Base-by-base conservation (phyloP, 2,888 invertebrate genomes). In the Scaptomyza polygonia region DNA sequence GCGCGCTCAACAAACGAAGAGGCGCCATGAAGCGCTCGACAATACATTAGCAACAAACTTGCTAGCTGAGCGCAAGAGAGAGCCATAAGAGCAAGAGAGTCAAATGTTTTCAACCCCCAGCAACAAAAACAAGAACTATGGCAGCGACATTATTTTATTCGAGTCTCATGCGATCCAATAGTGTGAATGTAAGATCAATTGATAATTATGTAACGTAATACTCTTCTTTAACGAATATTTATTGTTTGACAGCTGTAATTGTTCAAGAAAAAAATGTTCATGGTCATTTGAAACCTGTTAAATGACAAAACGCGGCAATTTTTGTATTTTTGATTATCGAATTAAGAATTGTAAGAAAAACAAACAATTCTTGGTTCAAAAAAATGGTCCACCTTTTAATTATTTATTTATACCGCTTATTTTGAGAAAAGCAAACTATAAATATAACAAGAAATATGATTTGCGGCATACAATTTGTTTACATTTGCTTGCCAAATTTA, bases 1-100 rank as follows among this genome's bases (percentile, higher is more conserved):
- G 67, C 63, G 48, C 45, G 70, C 45, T 45, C 40, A n/a, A 27
- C 36, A 14, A 43, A 34, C 56, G 72, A 68, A 45, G 51, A 44
- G 45, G 48, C 54, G 51, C 40, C 43, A 21, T 44, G 45, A 44
- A 9, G 39, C 49, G 42, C 36, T n/a, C 67, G 53, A 45, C 30
- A 30, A 32, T 8, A 6, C 39, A 39, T 39, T 58, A 61, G 73
- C 69, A 73, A 73, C 69, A 73, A 55, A 54, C 9, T 47, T 69
- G 69, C 54, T n/a, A 57, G 48, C 48, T 8, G n/a, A 16, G 21
- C 21, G 21, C 25, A 25, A 25, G 25, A 25, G 25, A 25, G 25
- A 5, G 25, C 25, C 5, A 25, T 4, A 1, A n/a, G 36, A 36
- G 8, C n/a, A n/a, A 12, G 32, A 18, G 53, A 12, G 18, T 7